Conservation (phyloP, 2,888 invertebrate species). For the Eupeodes luniger region DNA sequence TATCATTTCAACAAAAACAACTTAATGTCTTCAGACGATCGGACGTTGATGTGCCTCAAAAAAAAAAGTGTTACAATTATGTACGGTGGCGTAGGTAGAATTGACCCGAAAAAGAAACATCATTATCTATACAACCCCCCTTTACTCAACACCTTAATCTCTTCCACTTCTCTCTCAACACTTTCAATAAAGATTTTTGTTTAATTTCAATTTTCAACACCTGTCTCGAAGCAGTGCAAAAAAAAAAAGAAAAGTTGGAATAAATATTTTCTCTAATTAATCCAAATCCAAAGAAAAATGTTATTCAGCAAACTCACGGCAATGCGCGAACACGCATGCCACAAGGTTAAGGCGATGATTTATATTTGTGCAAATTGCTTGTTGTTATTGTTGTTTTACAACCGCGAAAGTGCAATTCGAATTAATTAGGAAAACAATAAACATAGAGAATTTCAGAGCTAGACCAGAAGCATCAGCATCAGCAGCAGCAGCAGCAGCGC, state of each 20-base stretch:
- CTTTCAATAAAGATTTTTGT: conserved; percentile 61
- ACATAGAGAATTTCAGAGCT: conserved; percentile 1
- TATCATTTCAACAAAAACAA: conserved; percentile 30
- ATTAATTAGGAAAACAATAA: conserved; percentile 65
- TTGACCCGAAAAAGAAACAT: conserved; percentile 61
- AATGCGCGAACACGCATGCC: conserved; percentile 40
- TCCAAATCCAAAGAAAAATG: conserved; percentile 62
- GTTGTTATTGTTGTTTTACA: conserved; percentile 44
- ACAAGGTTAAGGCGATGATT: conserved; percentile 75
- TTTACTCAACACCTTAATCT: neutral
- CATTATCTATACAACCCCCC: neutral
- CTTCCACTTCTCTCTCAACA: conserved; percentile 41
- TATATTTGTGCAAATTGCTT: conserved; percentile 55
- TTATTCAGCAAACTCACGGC: conserved; percentile 26
- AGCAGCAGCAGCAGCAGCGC: neutral
- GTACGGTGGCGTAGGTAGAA: conserved; percentile 11
- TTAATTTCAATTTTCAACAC: conserved; percentile 52
- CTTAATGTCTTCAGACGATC: conserved; percentile 1
- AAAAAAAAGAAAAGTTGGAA: conserved; percentile 7
- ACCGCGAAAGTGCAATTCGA: conserved; percentile 34
- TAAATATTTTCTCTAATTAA: conserved; percentile 58
- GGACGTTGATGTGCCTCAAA: conserved; percentile 42
- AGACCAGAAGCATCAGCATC: neutral
- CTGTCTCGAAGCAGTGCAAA: conserved; percentile 15
- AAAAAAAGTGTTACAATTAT: conserved; percentile 39